Percentiles rank a stretch among this genome's conserved stretches.
phyloP scores from a whole-genome alignment of 2,797 vertebrate species.

The Adelosebastes latens region DNA sequence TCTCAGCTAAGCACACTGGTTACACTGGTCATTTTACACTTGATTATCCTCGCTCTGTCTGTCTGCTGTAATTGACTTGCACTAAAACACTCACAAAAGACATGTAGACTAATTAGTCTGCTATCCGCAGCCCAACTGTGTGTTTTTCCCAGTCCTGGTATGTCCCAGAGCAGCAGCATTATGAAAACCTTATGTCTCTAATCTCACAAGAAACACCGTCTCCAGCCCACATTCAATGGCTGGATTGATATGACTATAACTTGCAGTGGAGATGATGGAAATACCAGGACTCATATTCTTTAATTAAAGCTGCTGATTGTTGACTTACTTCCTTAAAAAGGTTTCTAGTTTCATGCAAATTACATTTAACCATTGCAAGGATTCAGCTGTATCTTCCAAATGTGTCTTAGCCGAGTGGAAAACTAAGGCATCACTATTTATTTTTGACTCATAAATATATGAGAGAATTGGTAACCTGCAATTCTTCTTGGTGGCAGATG shows the following conservation, averaged over 20 bases:
- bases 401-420: not conserved
- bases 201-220: not conserved
- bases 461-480: not conserved
- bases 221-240: not conserved
- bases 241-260: not conserved
- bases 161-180: not conserved
- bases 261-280: not conserved
- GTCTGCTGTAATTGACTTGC: slow-evolving; percentile 34
- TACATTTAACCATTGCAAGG: not conserved
- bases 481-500: not conserved
- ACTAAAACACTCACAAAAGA: slow-evolving; percentile 9
- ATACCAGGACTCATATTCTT: not conserved
- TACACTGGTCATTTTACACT: slow-evolving; percentile 49
- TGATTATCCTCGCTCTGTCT: slow-evolving; percentile 27
- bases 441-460: not conserved
- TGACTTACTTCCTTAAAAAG: not conserved
- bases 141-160: not conserved
- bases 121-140: not conserved
- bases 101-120: not conserved
- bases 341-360: not conserved
- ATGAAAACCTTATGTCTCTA: slow-evolving; percentile 6
- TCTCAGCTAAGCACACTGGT: slow-evolving; percentile 32
- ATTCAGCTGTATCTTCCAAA: not conserved
- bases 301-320: slow-evolving; percentile 3
- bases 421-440: not conserved